Evolutionary conservation across 2,113 vertebrate genomes (phyloP), one percentile per base, ranked within the genome.

Genomic region (Pygathrix nemaeus): DNA sequence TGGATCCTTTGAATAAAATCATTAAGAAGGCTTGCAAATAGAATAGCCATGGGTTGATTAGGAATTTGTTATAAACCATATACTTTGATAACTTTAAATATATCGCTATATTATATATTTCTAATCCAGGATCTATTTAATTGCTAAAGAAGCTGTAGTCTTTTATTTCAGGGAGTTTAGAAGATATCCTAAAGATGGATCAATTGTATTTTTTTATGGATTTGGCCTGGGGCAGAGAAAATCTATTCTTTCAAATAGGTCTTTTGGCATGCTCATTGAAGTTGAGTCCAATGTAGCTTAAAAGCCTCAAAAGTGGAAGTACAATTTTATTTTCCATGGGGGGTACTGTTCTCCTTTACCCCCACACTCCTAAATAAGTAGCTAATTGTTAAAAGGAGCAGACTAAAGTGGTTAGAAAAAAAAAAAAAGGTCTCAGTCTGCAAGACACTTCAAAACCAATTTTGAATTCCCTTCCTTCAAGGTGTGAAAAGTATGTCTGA

Each of bases 321-420:
- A 90, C 92, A 93, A 88, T 98, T 98, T 98, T 95, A 97, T 97
- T 97, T 97, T 96, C 97, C 88, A 80, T 94, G 93, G 95, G 93
- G 95, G 76, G 93, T 93, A 87, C 95, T 94, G 64, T 78, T 97
- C 90, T 92, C 94, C 70, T 81, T 96, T 85, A 72, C 90, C 70
- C 90, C 90, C 68, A 82, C 75, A 92, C 93, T 96, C 84, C 84
- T 96, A 97, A 97, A 97, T 97, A 98, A 98, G 96, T 93, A 97
- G 84, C 95, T 98, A 98, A 98, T 97, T 98, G 97, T 97, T 97
- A 92, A 97, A 98, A 96, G 95, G 89, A 95, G 82, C 89, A 94
- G 93, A 96, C 76, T 79, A 97, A 97, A 97, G 72, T 92, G 93
- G 83, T 95, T 97, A 40, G 78, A 87, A 88, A 82, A 50, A 91